Percentiles rank a stretch among this genome's conserved stretches.
Evolutionary conservation across 2,888 invertebrate species (phyloP).

Genomic region (Lycaena phlaeas): DNA sequence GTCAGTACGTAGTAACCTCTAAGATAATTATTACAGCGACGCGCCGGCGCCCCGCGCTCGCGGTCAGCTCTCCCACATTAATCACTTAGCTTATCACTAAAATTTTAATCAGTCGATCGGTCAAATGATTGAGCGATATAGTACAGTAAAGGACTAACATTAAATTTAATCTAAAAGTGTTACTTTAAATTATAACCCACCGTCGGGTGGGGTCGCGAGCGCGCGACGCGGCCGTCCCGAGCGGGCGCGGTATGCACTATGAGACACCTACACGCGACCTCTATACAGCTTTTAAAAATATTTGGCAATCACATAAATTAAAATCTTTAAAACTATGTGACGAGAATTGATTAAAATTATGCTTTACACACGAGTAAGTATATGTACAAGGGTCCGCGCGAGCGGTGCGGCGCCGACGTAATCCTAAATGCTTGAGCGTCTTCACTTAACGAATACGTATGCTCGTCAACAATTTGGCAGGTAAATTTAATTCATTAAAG

Average conservation of each 20-base stretch:
- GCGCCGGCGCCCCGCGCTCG: conserved; percentile 25
- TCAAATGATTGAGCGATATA: conserved; percentile 73
- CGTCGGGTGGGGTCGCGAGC: conserved; percentile 44
- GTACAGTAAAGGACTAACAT: conserved; percentile 72
- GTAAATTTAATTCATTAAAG: conserved; percentile 62
- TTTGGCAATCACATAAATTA: conserved; percentile 73
- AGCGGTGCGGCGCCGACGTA: conserved; percentile 36
- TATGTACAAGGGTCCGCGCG: conserved; percentile 52
- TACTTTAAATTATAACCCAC: conserved; percentile 72
- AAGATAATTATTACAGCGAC: conserved; percentile 51
- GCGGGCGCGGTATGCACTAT: conserved; percentile 35
- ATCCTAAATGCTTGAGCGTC: conserved; percentile 63
- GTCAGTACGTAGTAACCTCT: conserved; percentile 50
- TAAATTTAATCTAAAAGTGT: conserved; percentile 73
- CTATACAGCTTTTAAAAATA: conserved; percentile 64
- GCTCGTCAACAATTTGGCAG: conserved; percentile 68
- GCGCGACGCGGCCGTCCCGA: conserved; percentile 36
- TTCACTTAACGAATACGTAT: conserved; percentile 60
- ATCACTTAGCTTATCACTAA: conserved; percentile 72
- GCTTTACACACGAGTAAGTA: conserved; percentile 68
- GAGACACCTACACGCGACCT: conserved; percentile 36
- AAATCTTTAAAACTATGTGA: conserved; percentile 70
- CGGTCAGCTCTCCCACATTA: conserved; percentile 33
- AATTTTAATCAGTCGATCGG: conserved; percentile 74
- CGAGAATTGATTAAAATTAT: conserved; percentile 71